Base-by-base conservation (phyloP, 2,888 invertebrate genomes). In the Dasysyrphus tricinctus region DNA sequence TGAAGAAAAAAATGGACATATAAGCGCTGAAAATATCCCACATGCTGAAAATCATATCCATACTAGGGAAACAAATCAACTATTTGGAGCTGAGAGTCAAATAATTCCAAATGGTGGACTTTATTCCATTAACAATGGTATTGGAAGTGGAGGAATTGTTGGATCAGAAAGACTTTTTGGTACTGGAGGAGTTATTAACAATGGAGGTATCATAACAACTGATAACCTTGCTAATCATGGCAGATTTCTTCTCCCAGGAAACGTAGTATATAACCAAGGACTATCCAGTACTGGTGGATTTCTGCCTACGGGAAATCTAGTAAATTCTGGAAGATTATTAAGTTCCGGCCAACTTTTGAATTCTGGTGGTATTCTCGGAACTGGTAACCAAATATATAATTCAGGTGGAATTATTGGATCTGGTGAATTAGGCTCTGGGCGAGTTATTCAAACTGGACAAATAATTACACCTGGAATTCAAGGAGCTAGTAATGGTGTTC, bases 321-420 rank as follows among this genome's bases (percentile, higher is more conserved):
- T 63, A 3, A 54, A 9, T 11, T 6, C 32, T 24, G 54, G 56
- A 37, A 16, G 57, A 16, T 8, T 11, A 24, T 3, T 69, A 19
- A 5, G 12, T 19, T 24, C 32, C 7, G 14, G 49, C 1, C 16
- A 61, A 32, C 8, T 47, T n/a, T 9, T 70, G 4, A 19, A n/a
- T 5, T 54, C 32, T 9, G 14, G 37, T n/a, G 7, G 42, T 12
- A 11, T 32, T 9, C 14, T 59, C 47, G 32, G 12, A 47, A 34
- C 49, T 49, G 67, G 47, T 67, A 34, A 19, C 0, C 47, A 32
- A 34, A 6, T 47, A 19, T 59, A 59, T 44, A 47, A 67, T 49
- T 37, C 67, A 29, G 63, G 63, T 29, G 29, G 29, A n/a, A n/a
- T n/a, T 11, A 29, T 63, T 44, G n/a, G 63, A 9, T 11, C 49